Percentiles rank a stretch among this genome's conserved stretches.
phyloP scores from a whole-genome alignment of 2,888 invertebrate species.

The Desoria tigrina region DNA sequence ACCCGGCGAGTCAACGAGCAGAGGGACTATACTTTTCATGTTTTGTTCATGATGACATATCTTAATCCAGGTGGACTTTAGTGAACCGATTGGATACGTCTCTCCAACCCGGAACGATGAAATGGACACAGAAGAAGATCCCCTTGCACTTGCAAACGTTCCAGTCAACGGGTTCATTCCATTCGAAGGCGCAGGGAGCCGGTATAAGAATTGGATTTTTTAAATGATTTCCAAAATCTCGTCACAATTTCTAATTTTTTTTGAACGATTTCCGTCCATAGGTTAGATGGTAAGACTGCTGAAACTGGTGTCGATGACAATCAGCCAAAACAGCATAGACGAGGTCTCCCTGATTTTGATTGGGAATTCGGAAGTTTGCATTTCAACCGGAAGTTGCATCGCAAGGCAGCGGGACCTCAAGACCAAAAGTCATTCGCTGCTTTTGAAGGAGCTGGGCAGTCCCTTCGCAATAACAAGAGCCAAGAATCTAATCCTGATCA shows the following conservation, averaged over 20 bases:
- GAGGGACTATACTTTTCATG: too few species aligned
- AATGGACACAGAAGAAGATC: slow-evolving; percentile 9
- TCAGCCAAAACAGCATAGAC: neutral
- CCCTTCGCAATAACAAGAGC: too few species aligned
- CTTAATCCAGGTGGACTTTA: slow-evolving; percentile 61
- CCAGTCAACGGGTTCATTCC: slow-evolving; percentile 19
- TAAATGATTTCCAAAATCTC: neutral
- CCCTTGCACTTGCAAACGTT: neutral
- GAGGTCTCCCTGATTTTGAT: slow-evolving; percentile 18
- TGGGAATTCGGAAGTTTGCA: slow-evolving; percentile 19
- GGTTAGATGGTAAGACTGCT: neutral
- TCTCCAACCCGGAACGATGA: slow-evolving; percentile 44
- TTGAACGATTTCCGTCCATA: neutral
- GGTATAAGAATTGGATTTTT: slow-evolving; percentile 12
- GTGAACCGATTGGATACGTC: slow-evolving; percentile 60
- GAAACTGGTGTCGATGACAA: neutral
- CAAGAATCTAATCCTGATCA: too few species aligned
- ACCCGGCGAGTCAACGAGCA: too few species aligned
- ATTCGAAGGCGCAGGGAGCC: slow-evolving; percentile 22
- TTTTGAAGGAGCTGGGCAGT: slow-evolving; percentile 20
- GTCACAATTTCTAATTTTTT: neutral
- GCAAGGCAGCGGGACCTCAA: neutral
- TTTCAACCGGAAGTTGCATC: slow-evolving; percentile 12
- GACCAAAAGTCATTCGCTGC: slow-evolving; percentile 4
- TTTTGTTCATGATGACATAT: too few species aligned